Evolutionary conservation across 2,797 vertebrate species (phyloP).

Genomic region (Acipenser oxyrinchus): DNA sequence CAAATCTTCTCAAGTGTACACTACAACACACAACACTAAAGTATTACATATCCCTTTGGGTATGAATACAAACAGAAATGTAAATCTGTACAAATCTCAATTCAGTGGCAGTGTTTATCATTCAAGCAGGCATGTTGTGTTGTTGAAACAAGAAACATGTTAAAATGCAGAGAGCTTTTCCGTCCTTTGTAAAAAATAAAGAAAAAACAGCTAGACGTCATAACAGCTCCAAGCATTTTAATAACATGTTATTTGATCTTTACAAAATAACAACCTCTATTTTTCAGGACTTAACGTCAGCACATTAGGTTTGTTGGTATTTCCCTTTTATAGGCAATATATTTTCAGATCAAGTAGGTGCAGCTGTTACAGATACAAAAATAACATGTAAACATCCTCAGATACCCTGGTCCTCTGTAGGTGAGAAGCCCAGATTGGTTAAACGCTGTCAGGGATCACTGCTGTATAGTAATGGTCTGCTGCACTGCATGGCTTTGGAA

Average conservation of each 20-base stretch:
- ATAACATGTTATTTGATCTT: conserved; percentile 58
- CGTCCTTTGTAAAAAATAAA: conserved; percentile 27
- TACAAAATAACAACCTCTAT: conserved; percentile 26
- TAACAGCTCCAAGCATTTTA: conserved; percentile 60
- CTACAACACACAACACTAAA: too few species aligned
- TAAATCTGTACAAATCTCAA: conserved; percentile 31
- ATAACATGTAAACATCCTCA: too few species aligned
- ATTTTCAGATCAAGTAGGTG: conserved; percentile 7
- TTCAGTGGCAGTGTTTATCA: conserved; percentile 37
- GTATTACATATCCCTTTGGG: neutral
- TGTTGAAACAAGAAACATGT: conserved; percentile 50
- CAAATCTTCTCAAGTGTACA: too few species aligned
- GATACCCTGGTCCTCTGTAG: too few species aligned
- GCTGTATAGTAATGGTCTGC: too few species aligned
- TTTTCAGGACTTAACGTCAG: too few species aligned
- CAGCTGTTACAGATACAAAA: conserved; percentile 47
- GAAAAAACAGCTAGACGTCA: conserved; percentile 45
- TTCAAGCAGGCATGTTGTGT: conserved; percentile 41
- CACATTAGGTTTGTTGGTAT: too few species aligned
- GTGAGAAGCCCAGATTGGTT: too few species aligned
- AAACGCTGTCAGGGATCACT: too few species aligned
- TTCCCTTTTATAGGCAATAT: too few species aligned
- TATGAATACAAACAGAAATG: conserved; percentile 14
- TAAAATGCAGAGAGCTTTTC: conserved; percentile 54
- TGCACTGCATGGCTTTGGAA: too few species aligned